Evolutionary conservation across 2,888 invertebrate species (phyloP).

Genomic region (Calliphora vomitoria): DNA sequence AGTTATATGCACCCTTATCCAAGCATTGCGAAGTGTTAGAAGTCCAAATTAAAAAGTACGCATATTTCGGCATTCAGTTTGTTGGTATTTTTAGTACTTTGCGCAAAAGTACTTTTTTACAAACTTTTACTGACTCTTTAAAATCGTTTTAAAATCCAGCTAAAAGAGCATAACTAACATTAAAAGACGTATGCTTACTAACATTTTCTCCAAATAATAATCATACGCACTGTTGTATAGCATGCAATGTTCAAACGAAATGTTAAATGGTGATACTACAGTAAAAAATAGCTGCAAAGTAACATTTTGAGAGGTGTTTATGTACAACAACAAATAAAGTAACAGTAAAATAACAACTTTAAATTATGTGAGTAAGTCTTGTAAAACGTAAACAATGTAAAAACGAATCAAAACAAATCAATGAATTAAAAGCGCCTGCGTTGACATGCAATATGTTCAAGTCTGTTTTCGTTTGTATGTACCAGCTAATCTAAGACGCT

Average conservation of each 20-base stretch:
- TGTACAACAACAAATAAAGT: background rate
- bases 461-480: background rate
- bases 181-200: background rate
- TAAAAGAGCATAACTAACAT: background rate
- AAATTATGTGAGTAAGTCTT: background rate
- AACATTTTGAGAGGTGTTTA: background rate
- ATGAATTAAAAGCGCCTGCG: constrained; percentile 41
- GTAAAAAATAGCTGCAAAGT: background rate
- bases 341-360: background rate
- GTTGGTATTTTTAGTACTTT: too few species aligned
- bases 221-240: background rate
- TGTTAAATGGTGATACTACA: too few species aligned
- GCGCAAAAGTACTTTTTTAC: too few species aligned
- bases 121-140: background rate
- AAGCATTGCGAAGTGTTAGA: too few species aligned
- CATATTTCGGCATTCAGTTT: too few species aligned
- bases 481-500: background rate
- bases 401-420: constrained; percentile 25
- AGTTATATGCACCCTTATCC: too few species aligned
- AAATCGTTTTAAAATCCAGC: too few species aligned
- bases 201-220: background rate
- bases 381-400: constrained; percentile 51
- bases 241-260: background rate
- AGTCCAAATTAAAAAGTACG: too few species aligned
- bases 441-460: constrained; percentile 13